Evolutionary conservation across 2,888 invertebrate genomes (phyloP).

Genomic region (Oscheius sp.): DNA sequence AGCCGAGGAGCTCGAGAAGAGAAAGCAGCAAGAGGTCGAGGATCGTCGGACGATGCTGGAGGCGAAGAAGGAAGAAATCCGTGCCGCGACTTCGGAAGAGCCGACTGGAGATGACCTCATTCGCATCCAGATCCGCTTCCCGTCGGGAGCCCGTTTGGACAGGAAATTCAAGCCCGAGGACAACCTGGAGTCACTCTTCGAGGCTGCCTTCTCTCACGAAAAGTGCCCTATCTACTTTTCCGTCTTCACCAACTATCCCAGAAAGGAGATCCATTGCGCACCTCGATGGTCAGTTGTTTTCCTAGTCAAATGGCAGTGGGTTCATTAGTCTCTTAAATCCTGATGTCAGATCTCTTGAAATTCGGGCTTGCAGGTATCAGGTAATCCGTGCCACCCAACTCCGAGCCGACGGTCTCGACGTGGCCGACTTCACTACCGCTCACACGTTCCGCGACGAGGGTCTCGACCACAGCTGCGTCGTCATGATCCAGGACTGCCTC

Average conservation of each 20-base stretch:
- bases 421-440: conserved; percentile 15
- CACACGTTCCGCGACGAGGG: conserved; percentile 37
- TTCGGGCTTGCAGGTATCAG: conserved; percentile 28
- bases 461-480: conserved; percentile 30
- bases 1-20: conserved; percentile 81
- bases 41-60: conserved; percentile 20
- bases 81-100: conserved; percentile 22
- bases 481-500: conserved; percentile 39
- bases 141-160: conserved; percentile 88
- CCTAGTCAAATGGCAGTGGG: not conserved
- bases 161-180: conserved; percentile 85
- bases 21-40: conserved; percentile 57
- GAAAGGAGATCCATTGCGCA: conserved; percentile 54
- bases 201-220: conserved; percentile 94
- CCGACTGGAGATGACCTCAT: conserved; percentile 79
- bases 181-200: conserved; percentile 89
- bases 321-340: not conserved
- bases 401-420: conserved; percentile 23
- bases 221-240: conserved; percentile 84
- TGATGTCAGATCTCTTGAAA: too few relatives aligned
- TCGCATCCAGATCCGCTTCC: conserved; percentile 89
- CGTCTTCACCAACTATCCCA: conserved; percentile 56
- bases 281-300: conserved; percentile 57
- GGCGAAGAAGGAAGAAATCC: conserved; percentile 34
- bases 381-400: conserved; percentile 23